A percentile compares a stretch with the other conserved stretches of the same genome.
Conservation (phyloP, 2,113 vertebrate species). For the Plectropomus leopardus region DNA sequence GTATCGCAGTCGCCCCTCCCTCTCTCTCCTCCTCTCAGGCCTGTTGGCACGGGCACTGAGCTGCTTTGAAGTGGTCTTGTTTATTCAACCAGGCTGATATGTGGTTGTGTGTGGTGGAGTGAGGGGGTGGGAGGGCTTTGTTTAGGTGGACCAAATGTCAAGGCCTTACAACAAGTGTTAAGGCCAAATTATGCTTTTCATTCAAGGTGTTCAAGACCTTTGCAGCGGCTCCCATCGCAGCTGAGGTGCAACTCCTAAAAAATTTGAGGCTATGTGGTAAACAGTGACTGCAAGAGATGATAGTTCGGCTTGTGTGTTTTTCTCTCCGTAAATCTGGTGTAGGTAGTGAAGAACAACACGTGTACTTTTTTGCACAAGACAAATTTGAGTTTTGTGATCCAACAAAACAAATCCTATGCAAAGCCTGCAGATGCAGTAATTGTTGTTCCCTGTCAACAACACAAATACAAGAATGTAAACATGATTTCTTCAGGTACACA, state of each 20-base stretch:
- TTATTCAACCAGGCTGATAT: constrained; percentile 62
- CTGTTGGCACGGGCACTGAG: constrained; percentile 68
- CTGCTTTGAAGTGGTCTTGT: constrained; percentile 72
- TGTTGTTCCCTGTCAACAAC: neutral
- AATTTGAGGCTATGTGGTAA: neutral
- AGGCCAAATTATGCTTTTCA: constrained; percentile 45
- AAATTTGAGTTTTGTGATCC: neutral
- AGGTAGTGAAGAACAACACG: neutral
- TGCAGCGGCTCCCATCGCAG: neutral
- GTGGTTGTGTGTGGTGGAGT: constrained; percentile 31
- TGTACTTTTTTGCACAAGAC: neutral
- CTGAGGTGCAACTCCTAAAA: constrained; percentile 12
- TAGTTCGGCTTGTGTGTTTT: neutral
- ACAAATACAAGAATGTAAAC: neutral
- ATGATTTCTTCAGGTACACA: neutral
- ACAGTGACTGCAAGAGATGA: neutral
- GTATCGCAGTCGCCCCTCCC: constrained; percentile 35
- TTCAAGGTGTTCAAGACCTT: constrained; percentile 16
- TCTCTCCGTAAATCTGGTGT: neutral
- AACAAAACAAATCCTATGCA: neutral
- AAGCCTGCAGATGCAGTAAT: neutral
- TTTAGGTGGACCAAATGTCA: constrained; percentile 52
- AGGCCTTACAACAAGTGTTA: constrained; percentile 45
- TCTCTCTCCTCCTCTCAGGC: constrained; percentile 39
- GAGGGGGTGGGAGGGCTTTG: constrained; percentile 29